A percentile compares a stretch with the other conserved stretches of the same genome.
Evolutionary conservation across 2,797 vertebrate genomes (phyloP).

Genomic region (Sphaeramia orbicularis): DNA sequence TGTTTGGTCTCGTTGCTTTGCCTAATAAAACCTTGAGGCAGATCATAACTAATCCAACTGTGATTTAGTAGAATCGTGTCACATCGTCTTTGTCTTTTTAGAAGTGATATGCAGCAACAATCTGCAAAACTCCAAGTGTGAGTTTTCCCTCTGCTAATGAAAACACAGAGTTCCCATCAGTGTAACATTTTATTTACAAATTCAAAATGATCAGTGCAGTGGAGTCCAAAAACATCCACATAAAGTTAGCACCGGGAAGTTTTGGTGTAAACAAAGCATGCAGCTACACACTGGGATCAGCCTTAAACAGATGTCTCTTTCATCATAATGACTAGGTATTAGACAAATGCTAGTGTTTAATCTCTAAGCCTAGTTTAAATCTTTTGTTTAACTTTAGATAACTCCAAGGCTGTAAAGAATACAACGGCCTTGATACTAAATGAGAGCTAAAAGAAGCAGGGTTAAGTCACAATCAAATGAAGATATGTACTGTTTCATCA

Average conservation of each 20-base stretch:
- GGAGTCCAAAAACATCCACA: conserved; percentile 39
- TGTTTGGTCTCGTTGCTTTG: neutral
- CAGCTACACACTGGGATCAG: conserved; percentile 31
- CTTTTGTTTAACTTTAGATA: conserved; percentile 20
- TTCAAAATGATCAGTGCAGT: conserved; percentile 38
- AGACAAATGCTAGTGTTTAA: conserved; percentile 17
- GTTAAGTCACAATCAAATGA: neutral
- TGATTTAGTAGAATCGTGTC: too few species aligned
- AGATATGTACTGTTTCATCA: neutral
- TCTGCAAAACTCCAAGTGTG: neutral
- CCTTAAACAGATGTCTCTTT: conserved; percentile 29
- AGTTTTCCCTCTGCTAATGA: neutral
- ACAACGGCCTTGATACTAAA: conserved; percentile 3
- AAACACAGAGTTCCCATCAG: conserved; percentile 2
- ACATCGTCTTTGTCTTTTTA: neutral
- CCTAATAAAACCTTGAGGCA: neutral
- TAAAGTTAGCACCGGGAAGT: conserved; percentile 18
- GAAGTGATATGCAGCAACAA: neutral
- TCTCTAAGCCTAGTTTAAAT: conserved; percentile 17
- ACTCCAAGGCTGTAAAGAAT: conserved; percentile 4
- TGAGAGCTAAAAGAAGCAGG: neutral
- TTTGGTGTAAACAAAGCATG: conserved; percentile 51
- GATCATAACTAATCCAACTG: too few species aligned
- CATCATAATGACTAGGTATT: conserved; percentile 35
- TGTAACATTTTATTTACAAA: conserved; percentile 43